Percentiles rank a stretch among this genome's conserved stretches.
These are phyloP conservation scores for Onychostoma macrolepis DNA, from an alignment of 2,113 vertebrate genomes.

Conservation along the genomic window DNA sequence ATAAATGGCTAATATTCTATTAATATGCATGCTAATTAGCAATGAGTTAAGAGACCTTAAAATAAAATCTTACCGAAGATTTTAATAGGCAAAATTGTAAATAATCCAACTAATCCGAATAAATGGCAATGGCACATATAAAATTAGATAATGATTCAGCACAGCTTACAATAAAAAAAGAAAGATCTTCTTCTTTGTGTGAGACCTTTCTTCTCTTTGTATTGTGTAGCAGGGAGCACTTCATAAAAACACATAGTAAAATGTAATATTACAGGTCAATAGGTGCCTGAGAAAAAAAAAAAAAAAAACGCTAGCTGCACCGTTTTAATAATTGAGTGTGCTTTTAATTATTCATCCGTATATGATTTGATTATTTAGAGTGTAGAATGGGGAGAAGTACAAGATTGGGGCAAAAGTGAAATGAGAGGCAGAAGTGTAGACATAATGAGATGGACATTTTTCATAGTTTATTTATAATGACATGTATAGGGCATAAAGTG, in stretches of 20 bases:
- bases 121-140: not conserved
- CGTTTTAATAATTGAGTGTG: conserved; percentile 41
- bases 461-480: too few species aligned
- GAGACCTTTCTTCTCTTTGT: not conserved
- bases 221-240: not conserved
- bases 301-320: not conserved
- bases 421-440: not conserved
- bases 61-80: too few species aligned
- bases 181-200: not conserved
- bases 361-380: conserved; percentile 28
- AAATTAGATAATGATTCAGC: not conserved
- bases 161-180: not conserved
- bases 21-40: too few species aligned
- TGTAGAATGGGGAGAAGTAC: not conserved
- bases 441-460: too few species aligned
- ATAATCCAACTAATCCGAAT: not conserved
- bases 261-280: conserved; percentile 12
- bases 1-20: too few species aligned
- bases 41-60: too few species aligned
- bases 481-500: not conserved
- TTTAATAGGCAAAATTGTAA: not conserved
- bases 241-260: not conserved
- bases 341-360: conserved; percentile 39
- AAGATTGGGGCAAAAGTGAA: not conserved
- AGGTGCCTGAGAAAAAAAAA: not conserved